Evolutionary conservation across 1,140 invertebrate genomes (phyloP).

Genomic region (Sycophaga agraensis): DNA sequence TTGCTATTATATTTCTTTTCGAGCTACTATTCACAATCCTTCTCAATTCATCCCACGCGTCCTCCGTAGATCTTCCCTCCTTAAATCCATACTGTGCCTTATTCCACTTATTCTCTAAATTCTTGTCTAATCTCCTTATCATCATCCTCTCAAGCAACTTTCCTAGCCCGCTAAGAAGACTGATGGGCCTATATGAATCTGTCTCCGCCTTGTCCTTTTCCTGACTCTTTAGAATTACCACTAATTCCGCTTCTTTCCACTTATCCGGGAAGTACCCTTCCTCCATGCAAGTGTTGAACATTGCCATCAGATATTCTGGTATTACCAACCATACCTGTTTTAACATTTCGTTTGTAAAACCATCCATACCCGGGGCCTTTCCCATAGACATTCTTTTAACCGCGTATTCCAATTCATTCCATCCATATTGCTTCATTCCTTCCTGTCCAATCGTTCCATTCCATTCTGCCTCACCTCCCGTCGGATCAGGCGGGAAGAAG

Average conservation of each 20-base stretch:
- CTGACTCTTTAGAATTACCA: background rate
- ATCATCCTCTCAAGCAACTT: background rate
- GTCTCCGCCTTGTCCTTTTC: background rate
- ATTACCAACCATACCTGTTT: conserved; percentile 25
- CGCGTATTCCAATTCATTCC: too few relatives aligned
- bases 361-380: conserved; percentile 38
- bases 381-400: conserved; percentile 10
- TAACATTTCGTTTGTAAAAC: conserved; percentile 34
- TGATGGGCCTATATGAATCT: background rate
- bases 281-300: background rate
- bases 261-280: background rate
- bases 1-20: background rate
- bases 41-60: background rate
- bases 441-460: background rate
- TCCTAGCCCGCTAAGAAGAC: background rate
- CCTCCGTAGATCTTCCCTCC: background rate
- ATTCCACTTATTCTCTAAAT: background rate
- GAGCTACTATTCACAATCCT: background rate
- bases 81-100: background rate
- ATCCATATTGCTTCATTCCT: background rate
- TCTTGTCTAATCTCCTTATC: background rate
- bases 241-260: background rate
- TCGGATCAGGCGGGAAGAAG: background rate
- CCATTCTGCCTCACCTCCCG: background rate
- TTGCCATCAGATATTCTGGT: background rate